Evolutionary conservation across 1,140 invertebrate genomes (phyloP).

Genomic region (Tetragonula clypearis): DNA sequence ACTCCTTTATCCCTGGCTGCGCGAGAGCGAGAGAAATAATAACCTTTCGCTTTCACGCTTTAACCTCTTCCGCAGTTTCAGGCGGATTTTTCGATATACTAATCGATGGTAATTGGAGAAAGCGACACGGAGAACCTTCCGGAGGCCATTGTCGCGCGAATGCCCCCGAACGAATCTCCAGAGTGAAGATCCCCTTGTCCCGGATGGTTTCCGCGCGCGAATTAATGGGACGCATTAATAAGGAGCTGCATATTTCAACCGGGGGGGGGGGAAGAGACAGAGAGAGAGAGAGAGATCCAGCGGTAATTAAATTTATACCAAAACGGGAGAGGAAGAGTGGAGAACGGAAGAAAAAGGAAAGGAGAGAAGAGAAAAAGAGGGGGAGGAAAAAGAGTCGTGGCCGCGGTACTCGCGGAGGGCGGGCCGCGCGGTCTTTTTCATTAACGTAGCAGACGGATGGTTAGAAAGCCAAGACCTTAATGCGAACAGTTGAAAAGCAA

Average conservation of each 20-base stretch:
- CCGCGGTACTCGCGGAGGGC: neutral
- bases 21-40: too few relatives aligned
- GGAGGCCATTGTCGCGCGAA: slow-evolving; percentile 17
- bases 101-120: neutral
- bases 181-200: slow-evolving; percentile 25
- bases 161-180: slow-evolving; percentile 22
- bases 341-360: neutral
- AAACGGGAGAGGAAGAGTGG: neutral
- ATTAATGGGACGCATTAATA: slow-evolving; percentile 59
- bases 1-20: neutral
- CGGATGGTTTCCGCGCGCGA: slow-evolving; percentile 11
- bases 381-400: slow-evolving; percentile 15
- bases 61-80: neutral
- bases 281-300: neutral
- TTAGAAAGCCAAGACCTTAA: slow-evolving; percentile 6
- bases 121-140: slow-evolving; percentile 30
- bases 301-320: slow-evolving; percentile 60
- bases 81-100: neutral
- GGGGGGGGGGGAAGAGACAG: neutral
- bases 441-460: slow-evolving; percentile 41
- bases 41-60: neutral
- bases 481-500: slow-evolving; percentile 20
- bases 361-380: neutral
- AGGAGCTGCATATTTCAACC: slow-evolving; percentile 34
- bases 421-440: slow-evolving; percentile 46